A percentile compares a stretch with the other conserved stretches of the same genome.
These are phyloP conservation scores for Labeo catla DNA, from an alignment of 2,113 vertebrate genomes.

Conservation along the genomic window DNA sequence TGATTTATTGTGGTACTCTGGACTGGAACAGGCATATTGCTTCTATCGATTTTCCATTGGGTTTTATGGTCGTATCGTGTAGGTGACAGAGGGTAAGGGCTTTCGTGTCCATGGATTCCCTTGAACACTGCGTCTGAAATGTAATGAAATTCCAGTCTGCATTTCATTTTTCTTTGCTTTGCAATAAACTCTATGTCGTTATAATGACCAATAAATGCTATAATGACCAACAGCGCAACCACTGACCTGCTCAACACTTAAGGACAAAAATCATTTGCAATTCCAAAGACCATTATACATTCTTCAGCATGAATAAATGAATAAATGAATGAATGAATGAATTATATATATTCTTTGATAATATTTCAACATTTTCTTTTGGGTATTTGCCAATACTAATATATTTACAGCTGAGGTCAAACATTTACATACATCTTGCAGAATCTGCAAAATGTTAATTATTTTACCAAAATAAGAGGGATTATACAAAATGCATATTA, in stretches of 20 bases:
- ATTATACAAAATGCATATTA: too few species aligned
- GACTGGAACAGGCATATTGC: conserved; percentile 45
- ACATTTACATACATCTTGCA: too few species aligned
- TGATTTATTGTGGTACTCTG: conserved; percentile 49
- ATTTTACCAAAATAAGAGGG: too few species aligned
- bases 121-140: not conserved
- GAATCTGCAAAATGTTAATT: too few species aligned
- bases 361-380: too few species aligned
- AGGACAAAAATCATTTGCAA: not conserved
- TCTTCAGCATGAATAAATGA: not conserved
- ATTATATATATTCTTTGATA: too few species aligned
- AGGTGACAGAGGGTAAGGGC: conserved; percentile 15
- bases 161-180: not conserved
- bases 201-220: not conserved
- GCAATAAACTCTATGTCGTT: not conserved
- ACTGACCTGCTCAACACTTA: not conserved
- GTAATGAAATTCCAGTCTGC: conserved; percentile 18
- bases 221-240: not conserved
- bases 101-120: not conserved
- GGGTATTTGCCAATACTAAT: too few species aligned
- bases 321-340: too few species aligned
- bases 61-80: conserved; percentile 52
- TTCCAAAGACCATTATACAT: not conserved
- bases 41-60: conserved; percentile 56
- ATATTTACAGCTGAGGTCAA: too few species aligned